Base-by-base conservation (phyloP, 1,140 invertebrate genomes). In the Pseudobourletiella spinata region DNA sequence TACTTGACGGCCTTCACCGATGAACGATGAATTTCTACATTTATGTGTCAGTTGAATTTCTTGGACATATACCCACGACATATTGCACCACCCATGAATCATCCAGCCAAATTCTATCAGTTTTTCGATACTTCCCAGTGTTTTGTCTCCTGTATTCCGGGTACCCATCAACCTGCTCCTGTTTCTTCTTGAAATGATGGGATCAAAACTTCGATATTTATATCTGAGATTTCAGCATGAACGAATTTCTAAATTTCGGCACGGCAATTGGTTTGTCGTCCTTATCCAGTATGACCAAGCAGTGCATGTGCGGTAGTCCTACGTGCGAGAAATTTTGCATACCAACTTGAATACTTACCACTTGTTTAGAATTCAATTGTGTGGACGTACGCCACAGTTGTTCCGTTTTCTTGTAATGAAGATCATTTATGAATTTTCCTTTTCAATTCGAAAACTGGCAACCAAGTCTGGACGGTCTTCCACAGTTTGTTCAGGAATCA, bases 1-100 rank as follows among this genome's bases (percentile, higher is more conserved):
- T 80, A 79, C 71, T 79, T 78, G 28, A 81, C 77, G 26, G 73
- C 72, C 69, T 77, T 79, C 35, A 80, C 73, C n/a, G 77, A 77
- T 72, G 74, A 73, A 67, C 76, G 80, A n/a, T n/a, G n/a, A 61
- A 70, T 74, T 70, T 80, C 76, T 18, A 79, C 76, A 67, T 80
- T 80, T 43, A 76, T 74, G 63, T 79, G 78, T 28, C 74, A 71
- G 59, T 80, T 73, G 64, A 73, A 81, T 51, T 68, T 78, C 71
- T 76, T 74, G 8, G 67, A 74, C 15, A 82, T 70, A 6, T 78
- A 59, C 16, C 76, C 75, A 63, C 74, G n/a, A n/a, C 78, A 73
- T 81, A 80, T 57, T 78, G 79, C 43, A 80, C 78, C 56, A 81
- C 67, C 76, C 75, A 80, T 35, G 71, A 54, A 64, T 80, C 80